These are phyloP conservation scores for Lasioglossum calceatum DNA, from an alignment of 2,888 invertebrate species.

Conservation along the genomic window DNA sequence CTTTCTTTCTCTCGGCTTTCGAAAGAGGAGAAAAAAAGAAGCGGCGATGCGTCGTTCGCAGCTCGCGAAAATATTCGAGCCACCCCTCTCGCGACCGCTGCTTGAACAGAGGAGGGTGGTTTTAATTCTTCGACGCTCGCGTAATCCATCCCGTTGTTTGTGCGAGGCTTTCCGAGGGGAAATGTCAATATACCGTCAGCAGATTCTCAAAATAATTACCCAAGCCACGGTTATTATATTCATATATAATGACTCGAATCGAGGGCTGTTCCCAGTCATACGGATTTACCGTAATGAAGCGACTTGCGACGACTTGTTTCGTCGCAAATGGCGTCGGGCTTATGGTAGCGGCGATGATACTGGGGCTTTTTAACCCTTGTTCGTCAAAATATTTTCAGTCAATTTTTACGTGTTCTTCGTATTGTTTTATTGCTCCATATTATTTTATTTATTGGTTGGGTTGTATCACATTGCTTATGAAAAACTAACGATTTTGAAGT, in stretches of 20 bases:
- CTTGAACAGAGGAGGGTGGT: slow-evolving; percentile 10
- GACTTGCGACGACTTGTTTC: not conserved
- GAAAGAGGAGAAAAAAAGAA: slow-evolving; percentile 16
- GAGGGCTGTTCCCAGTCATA: not conserved
- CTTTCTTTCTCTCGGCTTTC: not conserved
- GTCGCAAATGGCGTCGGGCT: not conserved
- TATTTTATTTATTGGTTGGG: too few species aligned
- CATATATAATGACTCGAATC: not conserved
- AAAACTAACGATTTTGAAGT: too few species aligned
- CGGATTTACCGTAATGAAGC: not conserved
- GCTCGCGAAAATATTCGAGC: slow-evolving; percentile 43
- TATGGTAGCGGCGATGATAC: not conserved
- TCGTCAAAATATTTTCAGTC: not conserved
- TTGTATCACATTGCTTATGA: too few species aligned
- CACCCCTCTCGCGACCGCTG: not conserved
- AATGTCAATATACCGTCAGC: not conserved
- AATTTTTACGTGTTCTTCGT: not conserved
- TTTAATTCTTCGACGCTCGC: slow-evolving; percentile 31
- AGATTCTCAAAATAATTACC: slow-evolving; percentile 7
- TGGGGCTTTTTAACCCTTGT: not conserved
- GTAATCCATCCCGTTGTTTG: slow-evolving; percentile 15
- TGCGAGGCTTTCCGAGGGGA: not conserved
- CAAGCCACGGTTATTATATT: not conserved
- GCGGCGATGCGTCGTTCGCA: slow-evolving; percentile 20
- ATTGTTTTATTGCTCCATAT: not conserved